phyloP scores from a whole-genome alignment of 2,888 invertebrate species.

The Peribatodes rhomboidaria region DNA sequence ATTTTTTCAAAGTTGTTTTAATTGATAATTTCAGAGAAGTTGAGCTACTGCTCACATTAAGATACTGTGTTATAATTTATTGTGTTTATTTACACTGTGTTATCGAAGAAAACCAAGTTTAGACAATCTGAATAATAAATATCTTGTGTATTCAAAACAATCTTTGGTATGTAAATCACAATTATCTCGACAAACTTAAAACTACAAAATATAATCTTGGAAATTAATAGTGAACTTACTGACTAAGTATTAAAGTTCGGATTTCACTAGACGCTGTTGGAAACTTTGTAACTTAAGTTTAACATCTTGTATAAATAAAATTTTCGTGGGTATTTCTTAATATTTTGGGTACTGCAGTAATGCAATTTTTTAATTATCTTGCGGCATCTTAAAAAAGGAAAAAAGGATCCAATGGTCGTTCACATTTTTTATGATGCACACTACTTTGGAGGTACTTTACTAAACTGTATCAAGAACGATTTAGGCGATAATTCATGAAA shows the following conservation, averaged over 20 bases:
- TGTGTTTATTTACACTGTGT: constrained; percentile 63
- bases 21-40: background rate
- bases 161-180: constrained; percentile 66
- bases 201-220: constrained; percentile 34
- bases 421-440: too few relatives aligned
- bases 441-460: too few relatives aligned
- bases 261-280: constrained; percentile 8
- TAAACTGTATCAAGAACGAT: too few relatives aligned
- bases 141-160: constrained; percentile 51
- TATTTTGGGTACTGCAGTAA: too few relatives aligned
- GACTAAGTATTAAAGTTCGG: constrained; percentile 16
- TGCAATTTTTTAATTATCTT: too few relatives aligned
- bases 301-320: background rate
- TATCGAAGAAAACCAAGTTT: constrained; percentile 34
- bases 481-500: too few relatives aligned
- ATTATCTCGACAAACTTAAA: constrained; percentile 49
- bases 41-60: constrained; percentile 35
- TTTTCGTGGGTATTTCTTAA: too few relatives aligned
- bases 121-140: constrained; percentile 29
- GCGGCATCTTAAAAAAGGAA: too few relatives aligned
- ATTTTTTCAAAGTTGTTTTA: too few relatives aligned
- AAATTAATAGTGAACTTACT: constrained; percentile 32
- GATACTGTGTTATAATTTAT: constrained; percentile 37
- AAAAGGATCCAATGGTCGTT: too few relatives aligned
- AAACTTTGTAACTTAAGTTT: background rate